Percentiles rank a stretch among this genome's conserved stretches.
These are phyloP conservation scores for Coendou prehensilis DNA, from an alignment of 2,797 vertebrate species.

Conservation along the genomic window DNA sequence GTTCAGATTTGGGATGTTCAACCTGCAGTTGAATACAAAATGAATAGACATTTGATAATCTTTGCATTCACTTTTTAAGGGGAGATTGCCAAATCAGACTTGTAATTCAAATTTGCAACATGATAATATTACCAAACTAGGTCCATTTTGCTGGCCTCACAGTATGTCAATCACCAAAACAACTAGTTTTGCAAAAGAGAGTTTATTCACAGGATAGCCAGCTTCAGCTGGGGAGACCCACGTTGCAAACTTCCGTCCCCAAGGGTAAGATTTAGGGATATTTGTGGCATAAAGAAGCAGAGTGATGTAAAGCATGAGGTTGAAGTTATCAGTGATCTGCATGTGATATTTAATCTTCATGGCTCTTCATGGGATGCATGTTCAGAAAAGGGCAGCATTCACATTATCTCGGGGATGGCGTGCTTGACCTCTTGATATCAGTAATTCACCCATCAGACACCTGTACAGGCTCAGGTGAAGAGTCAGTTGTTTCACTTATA, in stretches of 20 bases:
- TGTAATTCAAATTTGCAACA: background rate
- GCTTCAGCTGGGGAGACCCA: background rate
- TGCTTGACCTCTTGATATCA: background rate
- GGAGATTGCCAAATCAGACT: background rate
- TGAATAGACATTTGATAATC: background rate
- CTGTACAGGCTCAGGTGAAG: background rate
- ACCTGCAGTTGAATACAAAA: background rate
- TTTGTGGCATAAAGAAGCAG: background rate
- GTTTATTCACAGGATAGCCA: background rate
- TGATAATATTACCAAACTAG: background rate
- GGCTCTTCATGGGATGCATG: background rate
- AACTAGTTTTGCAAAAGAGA: background rate
- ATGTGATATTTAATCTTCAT: background rate
- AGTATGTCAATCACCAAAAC: background rate
- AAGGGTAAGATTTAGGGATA: background rate
- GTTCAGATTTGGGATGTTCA: background rate
- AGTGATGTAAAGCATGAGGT: background rate
- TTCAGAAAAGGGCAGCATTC: background rate
- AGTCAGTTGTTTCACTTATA: background rate
- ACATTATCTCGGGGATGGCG: too few relatives aligned
- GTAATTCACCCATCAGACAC: background rate
- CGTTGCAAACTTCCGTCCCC: background rate
- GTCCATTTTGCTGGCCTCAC: background rate
- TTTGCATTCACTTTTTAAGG: background rate
- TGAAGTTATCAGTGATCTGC: background rate